Percentiles rank a stretch among this genome's conserved stretches.
Conservation (phyloP, 2,888 invertebrate species). For the Pristionchus arcanus region DNA sequence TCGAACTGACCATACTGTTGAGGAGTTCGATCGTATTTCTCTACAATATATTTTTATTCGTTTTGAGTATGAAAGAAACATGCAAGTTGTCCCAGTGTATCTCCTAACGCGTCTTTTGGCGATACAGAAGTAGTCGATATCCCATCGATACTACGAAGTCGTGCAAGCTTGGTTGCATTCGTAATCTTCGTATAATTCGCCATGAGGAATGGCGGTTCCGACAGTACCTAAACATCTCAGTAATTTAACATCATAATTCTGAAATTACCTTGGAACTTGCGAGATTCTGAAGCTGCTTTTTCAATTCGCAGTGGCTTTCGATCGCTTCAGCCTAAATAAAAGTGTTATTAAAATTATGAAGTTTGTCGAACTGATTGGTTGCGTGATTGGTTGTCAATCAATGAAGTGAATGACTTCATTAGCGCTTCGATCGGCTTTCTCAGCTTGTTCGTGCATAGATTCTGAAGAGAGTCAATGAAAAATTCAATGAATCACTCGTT, state of each 20-base stretch:
- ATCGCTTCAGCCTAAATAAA: neutral
- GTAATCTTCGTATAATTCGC: neutral
- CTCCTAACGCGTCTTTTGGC: neutral
- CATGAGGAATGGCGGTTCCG: neutral
- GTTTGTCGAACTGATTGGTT: neutral
- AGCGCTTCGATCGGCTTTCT: neutral
- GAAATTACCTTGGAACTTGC: neutral
- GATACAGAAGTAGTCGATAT: neutral
- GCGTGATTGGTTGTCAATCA: neutral
- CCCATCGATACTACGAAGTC: neutral
- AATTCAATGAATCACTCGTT: too few relatives aligned
- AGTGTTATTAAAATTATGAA: neutral
- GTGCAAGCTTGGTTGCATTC: neutral
- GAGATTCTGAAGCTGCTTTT: neutral
- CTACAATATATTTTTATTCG: neutral
- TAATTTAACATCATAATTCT: too few relatives aligned
- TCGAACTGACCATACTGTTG: neutral
- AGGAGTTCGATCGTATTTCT: constrained; percentile 25
- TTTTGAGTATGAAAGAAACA: neutral
- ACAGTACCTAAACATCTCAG: neutral
- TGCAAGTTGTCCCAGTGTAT: neutral
- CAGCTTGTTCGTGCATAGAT: constrained; percentile 23
- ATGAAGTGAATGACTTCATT: constrained; percentile 18
- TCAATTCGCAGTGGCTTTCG: neutral
- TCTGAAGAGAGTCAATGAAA: neutral